A percentile compares a stretch with the other conserved stretches of the same genome.
These are phyloP conservation scores for Menidia beryllina DNA, from an alignment of 2,113 vertebrate species.

Conservation along the genomic window DNA sequence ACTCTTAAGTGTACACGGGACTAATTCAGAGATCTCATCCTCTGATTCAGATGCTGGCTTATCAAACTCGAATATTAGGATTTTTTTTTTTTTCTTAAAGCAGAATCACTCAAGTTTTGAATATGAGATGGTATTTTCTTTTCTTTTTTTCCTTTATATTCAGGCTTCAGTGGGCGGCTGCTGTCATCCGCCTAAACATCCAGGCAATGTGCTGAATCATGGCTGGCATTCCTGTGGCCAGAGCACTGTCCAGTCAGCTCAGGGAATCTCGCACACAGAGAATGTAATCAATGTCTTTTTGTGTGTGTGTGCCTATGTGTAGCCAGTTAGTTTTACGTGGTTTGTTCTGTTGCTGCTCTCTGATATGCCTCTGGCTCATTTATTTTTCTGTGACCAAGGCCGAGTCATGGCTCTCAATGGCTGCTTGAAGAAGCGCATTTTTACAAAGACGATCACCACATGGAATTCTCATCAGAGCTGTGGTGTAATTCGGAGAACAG, in stretches of 20 bases:
- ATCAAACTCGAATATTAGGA: too few relatives aligned
- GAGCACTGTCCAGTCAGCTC: constrained; percentile 71
- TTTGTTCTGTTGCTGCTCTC: background rate
- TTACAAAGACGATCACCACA: too few relatives aligned
- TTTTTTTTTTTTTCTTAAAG: too few relatives aligned
- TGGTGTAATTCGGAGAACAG: too few relatives aligned
- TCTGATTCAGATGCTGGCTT: too few relatives aligned
- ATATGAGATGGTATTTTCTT: constrained; percentile 17
- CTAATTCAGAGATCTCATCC: too few relatives aligned
- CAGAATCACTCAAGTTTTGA: too few relatives aligned
- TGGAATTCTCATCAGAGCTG: too few relatives aligned
- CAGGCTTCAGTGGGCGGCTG: constrained; percentile 30
- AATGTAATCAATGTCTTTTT: constrained; percentile 41
- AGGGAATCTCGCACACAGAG: constrained; percentile 44
- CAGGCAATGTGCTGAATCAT: constrained; percentile 80
- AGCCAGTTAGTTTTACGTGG: background rate
- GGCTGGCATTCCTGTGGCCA: constrained; percentile 71
- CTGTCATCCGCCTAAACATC: constrained; percentile 61
- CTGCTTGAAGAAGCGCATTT: too few relatives aligned
- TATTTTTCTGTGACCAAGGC: background rate
- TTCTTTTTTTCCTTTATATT: background rate
- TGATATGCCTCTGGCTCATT: background rate
- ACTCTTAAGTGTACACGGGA: too few relatives aligned
- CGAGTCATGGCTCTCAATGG: too few relatives aligned
- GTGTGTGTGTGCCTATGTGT: background rate